Evolutionary conservation across 2,888 invertebrate species (phyloP), one percentile per base, ranked within the genome.

Genomic region (Operophtera brumata): DNA sequence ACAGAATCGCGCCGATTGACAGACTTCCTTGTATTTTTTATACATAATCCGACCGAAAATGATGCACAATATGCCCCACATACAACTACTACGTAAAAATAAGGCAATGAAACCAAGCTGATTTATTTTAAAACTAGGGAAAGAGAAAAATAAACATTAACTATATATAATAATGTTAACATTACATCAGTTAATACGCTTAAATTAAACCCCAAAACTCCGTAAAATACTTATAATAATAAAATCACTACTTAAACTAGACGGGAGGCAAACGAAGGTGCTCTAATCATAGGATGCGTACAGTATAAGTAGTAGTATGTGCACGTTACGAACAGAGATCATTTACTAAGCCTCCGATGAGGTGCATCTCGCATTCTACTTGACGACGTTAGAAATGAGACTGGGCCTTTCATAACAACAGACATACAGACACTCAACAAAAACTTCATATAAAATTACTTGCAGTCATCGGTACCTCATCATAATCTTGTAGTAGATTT

Each of bases 101-200:
- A 78, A 79, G 77, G 75, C 77, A 77, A 79, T 73, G 70, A 72
- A 46, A 46, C 66, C 67, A 76, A 78, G 77, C 75, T 68, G 67
- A 67, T 67, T 59, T 20, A 20, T 20, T 20, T 20, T 64, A 57
- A 50, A 67, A 68, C 65, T 64, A 69, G 64, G 62, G 70, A 61
- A 61, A 59, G 58, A 60, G 63, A 59, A 50, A 58, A 66, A 66
- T 62, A 54, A 56, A 57, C 42, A 55, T 66, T 66, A 63, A 70
- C 69, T 20, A 20, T 55, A 69, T 54, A 68, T 71, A 71, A 65
- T 73, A 51, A 71, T 70, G 72, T 77, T 78, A 84, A 85, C 86
- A 84, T 82, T 84, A 82, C 84, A 82, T 78, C 76, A 70, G 74
- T 81, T 73, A 77, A 77, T 78, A 78, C 68, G 69, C 77, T 78